Base-by-base conservation (phyloP, 2,888 invertebrate genomes). In the Carcina quercana region DNA sequence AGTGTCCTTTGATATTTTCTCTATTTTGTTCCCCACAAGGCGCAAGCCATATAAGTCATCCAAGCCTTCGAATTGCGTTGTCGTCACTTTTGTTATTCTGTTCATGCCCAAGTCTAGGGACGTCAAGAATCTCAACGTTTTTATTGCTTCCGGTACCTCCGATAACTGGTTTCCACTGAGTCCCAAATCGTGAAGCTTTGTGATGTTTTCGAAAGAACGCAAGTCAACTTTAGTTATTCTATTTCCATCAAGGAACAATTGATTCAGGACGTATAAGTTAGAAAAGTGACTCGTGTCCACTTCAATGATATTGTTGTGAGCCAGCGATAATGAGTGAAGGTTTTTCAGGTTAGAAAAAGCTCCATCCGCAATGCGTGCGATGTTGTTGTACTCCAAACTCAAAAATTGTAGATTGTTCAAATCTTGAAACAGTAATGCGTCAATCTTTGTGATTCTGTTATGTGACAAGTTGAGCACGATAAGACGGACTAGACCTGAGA, bases 91-190 rank as follows among this genome's bases (percentile, higher is more conserved):
- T 43, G 89, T 87, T 58, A 96, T 90, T 57, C 87, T 86, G 74
- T 95, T 96, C 76, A 93, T 92, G 28, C 93, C 93, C 50, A 95
- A 85, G 74, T 94, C 93, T 38, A 95, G 80, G 15, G 91, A 90
- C 59, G 90, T 91, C 52, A 95, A 76, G 53, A 89, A 88, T 46
- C 86, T 78, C 41, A 94, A 79, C 47, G 88, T 88, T 48, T 88
- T 88, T 40, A 92, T 86, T 24, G 92, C 91, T 53, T 85, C 86
- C 38, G 93, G 92, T 35, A 91, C 86, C 47, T 88, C 88, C 21
- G 86, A 87, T 50, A 94, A 78, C 54, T 86, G 76, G 75, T 94
- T 94, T 38, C 89, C 90, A 54, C 90, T 91, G 42, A 94, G 73
- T 26, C 91, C 90, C 46, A 94, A 83, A 66, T 93, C 93, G 64